A percentile compares a stretch with the other conserved stretches of the same genome.
These are phyloP conservation scores for Hypotaenidia philippensis DNA, from an alignment of 2,797 vertebrate species.

Conservation along the genomic window DNA sequence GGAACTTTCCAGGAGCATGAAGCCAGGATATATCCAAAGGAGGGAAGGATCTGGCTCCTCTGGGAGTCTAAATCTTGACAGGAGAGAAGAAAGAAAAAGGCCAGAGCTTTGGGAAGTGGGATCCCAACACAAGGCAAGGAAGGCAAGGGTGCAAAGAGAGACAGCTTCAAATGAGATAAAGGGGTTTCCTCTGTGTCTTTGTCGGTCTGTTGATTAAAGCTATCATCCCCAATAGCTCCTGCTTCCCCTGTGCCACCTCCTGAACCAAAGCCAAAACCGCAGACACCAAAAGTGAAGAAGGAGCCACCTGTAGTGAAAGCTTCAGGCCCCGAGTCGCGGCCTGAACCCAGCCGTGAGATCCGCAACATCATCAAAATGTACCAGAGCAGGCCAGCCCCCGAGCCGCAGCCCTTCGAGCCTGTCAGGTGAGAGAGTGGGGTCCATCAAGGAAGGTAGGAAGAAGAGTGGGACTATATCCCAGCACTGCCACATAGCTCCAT, in stretches of 20 bases:
- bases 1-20: background rate
- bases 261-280: background rate
- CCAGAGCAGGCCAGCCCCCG: conserved; percentile 84
- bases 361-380: conserved; percentile 91
- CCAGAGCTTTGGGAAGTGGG: background rate
- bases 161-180: background rate
- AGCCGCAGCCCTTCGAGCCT: conserved; percentile 82
- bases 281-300: background rate
- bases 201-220: background rate
- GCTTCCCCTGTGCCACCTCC: background rate
- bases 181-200: background rate
- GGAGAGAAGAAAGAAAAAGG: background rate
- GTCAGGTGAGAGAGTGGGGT: conserved; percentile 78
- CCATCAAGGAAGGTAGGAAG: background rate
- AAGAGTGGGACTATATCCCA: background rate
- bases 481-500: background rate
- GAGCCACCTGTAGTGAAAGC: background rate
- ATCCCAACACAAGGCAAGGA: background rate
- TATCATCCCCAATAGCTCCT: background rate
- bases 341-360: conserved; percentile 88
- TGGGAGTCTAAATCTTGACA: background rate
- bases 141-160: background rate
- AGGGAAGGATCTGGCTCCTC: background rate
- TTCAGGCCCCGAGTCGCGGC: background rate
- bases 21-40: background rate